phyloP scores from a whole-genome alignment of 1,140 invertebrate species.

The Caerostris darwini region DNA sequence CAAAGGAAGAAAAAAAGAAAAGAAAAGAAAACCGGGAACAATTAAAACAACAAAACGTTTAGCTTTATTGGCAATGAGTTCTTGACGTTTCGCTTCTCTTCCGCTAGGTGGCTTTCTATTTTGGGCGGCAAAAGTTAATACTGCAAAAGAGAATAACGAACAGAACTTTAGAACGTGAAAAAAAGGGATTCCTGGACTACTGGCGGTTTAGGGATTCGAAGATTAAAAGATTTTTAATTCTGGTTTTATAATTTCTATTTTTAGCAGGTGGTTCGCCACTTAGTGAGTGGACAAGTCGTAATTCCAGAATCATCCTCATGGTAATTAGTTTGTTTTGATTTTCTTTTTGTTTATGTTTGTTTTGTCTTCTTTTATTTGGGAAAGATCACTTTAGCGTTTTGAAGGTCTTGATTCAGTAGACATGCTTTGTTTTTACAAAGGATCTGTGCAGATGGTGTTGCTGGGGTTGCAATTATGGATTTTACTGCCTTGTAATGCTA shows the following conservation, averaged over 20 bases:
- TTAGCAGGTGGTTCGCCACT: conserved; percentile 14
- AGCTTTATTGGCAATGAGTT: conserved; percentile 60
- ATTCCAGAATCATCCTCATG: not conserved
- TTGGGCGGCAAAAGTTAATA: conserved; percentile 46
- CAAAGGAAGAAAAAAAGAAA: not conserved
- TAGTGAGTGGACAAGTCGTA: conserved; percentile 28
- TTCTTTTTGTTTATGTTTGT: not conserved
- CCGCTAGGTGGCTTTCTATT: conserved; percentile 58
- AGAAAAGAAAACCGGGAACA: conserved; percentile 36
- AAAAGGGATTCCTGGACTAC: conserved; percentile 23
- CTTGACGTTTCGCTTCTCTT: conserved; percentile 29
- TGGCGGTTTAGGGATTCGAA: not conserved
- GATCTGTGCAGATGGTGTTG: too few relatives aligned
- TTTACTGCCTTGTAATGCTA: too few relatives aligned
- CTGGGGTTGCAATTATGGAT: too few relatives aligned
- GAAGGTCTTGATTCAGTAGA: not conserved
- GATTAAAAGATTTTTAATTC: conserved; percentile 34
- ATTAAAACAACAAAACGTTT: conserved; percentile 58
- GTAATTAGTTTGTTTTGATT: not conserved
- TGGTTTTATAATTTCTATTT: not conserved
- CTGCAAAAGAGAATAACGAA: conserved; percentile 31
- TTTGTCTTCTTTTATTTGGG: not conserved
- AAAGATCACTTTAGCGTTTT: not conserved
- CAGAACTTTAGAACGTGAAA: not conserved
- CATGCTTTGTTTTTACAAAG: too few relatives aligned